Evolutionary conservation across 2,888 invertebrate genomes (phyloP).

Genomic region (Cybosia mesomella): DNA sequence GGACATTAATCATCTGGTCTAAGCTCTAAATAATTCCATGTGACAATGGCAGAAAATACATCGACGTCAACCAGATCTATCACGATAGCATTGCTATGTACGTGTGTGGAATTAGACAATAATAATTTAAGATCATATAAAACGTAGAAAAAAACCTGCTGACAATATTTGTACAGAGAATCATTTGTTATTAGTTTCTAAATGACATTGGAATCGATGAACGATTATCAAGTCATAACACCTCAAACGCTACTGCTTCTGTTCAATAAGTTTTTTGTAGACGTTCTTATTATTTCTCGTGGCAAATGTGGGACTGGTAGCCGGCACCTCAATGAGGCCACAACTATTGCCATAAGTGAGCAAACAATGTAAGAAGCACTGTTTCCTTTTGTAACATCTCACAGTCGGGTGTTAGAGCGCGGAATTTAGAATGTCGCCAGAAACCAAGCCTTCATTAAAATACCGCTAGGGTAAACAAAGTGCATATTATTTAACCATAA

Average conservation of each 20-base stretch:
- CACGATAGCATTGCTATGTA: slow-evolving; percentile 55
- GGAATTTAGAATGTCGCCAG: slow-evolving; percentile 61
- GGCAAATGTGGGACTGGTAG: slow-evolving; percentile 50
- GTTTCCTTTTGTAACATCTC: slow-evolving; percentile 71
- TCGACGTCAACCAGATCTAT: slow-evolving; percentile 62
- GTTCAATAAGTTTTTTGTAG: slow-evolving; percentile 58
- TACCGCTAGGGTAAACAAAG: slow-evolving; percentile 54
- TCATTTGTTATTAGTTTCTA: slow-evolving; percentile 62
- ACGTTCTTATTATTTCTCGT: slow-evolving; percentile 37
- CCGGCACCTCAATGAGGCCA: slow-evolving; percentile 73
- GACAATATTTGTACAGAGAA: slow-evolving; percentile 62
- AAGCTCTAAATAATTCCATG: slow-evolving; percentile 66
- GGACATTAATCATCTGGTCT: slow-evolving; percentile 75
- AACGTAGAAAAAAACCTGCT: slow-evolving; percentile 59
- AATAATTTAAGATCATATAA: slow-evolving; percentile 58
- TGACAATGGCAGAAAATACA: slow-evolving; percentile 63
- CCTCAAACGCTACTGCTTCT: slow-evolving; percentile 61
- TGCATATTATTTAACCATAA: slow-evolving; percentile 37
- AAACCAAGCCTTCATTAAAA: slow-evolving; percentile 53
- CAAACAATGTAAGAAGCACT: slow-evolving; percentile 71
- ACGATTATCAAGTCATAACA: slow-evolving; percentile 59
- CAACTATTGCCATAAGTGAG: slow-evolving; percentile 67
- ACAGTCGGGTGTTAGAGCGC: slow-evolving; percentile 63
- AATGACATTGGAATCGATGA: slow-evolving; percentile 53
- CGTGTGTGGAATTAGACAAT: slow-evolving; percentile 55